Evolutionary conservation across 2,797 vertebrate species (phyloP).

Genomic region (Nannoperca obscura): DNA sequence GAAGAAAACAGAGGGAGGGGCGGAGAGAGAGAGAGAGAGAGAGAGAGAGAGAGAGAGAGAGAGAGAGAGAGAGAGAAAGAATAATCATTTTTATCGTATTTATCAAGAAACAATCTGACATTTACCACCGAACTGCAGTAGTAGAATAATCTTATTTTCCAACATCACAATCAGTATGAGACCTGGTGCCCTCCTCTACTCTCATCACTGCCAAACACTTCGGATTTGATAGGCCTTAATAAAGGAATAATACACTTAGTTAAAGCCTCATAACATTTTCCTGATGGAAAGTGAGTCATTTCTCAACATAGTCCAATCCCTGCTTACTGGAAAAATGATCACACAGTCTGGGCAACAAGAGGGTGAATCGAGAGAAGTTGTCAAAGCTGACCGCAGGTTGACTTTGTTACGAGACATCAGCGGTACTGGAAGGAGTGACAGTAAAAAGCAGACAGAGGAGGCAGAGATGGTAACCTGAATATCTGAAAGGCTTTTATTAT

Average conservation of each 20-base stretch:
- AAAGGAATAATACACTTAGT: slow-evolving; percentile 3
- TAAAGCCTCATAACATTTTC: slow-evolving; percentile 16
- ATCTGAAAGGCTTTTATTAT: slow-evolving; percentile 1
- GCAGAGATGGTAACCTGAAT: neutral
- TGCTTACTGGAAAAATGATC: slow-evolving; percentile 43
- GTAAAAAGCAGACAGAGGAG: slow-evolving; percentile 7
- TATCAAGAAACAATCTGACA: too few species aligned
- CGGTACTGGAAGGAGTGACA: neutral
- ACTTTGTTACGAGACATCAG: slow-evolving; percentile 13
- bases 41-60: neutral
- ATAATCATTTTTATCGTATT: too few species aligned
- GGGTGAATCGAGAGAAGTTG: slow-evolving; percentile 23
- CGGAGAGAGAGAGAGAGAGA: neutral
- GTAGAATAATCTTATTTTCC: neutral
- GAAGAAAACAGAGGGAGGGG: slow-evolving; percentile 2
- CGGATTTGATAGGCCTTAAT: neutral
- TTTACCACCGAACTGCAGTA: neutral
- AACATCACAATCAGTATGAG: neutral
- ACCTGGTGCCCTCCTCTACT: neutral
- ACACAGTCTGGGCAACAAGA: neutral
- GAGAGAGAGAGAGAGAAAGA: too few species aligned
- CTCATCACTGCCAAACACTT: slow-evolving; percentile 19
- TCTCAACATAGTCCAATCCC: neutral
- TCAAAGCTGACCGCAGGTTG: slow-evolving; percentile 15
- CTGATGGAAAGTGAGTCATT: slow-evolving; percentile 47